Percentiles rank a stretch among this genome's conserved stretches.
These are phyloP conservation scores for Nomada flava DNA, from an alignment of 2,888 invertebrate species.

Conservation along the genomic window DNA sequence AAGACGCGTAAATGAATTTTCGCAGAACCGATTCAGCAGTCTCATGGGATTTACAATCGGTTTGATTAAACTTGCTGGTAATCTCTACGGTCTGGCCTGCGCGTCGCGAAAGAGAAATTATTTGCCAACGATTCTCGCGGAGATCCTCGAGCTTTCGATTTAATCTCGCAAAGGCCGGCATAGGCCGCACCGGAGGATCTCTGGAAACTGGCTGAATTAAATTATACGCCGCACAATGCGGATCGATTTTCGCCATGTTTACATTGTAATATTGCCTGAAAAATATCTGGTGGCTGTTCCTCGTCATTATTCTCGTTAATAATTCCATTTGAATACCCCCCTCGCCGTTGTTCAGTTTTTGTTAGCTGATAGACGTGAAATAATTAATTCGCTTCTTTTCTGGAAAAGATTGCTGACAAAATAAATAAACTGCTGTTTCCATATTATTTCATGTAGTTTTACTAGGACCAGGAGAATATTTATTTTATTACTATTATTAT, in stretches of 20 bases:
- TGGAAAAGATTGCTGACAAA: too few relatives aligned
- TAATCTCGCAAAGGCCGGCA: slow-evolving; percentile 31
- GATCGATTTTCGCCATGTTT: slow-evolving; percentile 57
- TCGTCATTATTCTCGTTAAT: not conserved
- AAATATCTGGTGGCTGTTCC: slow-evolving; percentile 12
- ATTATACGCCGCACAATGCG: slow-evolving; percentile 42
- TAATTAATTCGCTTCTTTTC: too few relatives aligned
- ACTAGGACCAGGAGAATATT: too few relatives aligned
- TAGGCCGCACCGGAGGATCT: slow-evolving; percentile 16
- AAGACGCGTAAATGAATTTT: slow-evolving; percentile 41
- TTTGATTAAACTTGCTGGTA: slow-evolving; percentile 66
- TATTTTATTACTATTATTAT: too few relatives aligned
- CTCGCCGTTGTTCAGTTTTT: not conserved
- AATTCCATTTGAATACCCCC: not conserved
- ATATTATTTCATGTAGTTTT: too few relatives aligned
- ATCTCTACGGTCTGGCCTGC: slow-evolving; percentile 25
- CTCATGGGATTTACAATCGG: slow-evolving; percentile 49
- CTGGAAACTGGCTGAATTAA: slow-evolving; percentile 47
- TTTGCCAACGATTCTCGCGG: slow-evolving; percentile 56
- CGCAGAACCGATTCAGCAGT: slow-evolving; percentile 32
- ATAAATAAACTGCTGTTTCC: too few relatives aligned
- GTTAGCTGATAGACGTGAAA: too few relatives aligned
- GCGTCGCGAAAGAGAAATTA: slow-evolving; percentile 49
- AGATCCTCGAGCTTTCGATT: slow-evolving; percentile 43
- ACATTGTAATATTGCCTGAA: slow-evolving; percentile 20